A percentile compares a stretch with the other conserved stretches of the same genome.
phyloP scores from a whole-genome alignment of 2,888 invertebrate species.

The Ligdia adustata region DNA sequence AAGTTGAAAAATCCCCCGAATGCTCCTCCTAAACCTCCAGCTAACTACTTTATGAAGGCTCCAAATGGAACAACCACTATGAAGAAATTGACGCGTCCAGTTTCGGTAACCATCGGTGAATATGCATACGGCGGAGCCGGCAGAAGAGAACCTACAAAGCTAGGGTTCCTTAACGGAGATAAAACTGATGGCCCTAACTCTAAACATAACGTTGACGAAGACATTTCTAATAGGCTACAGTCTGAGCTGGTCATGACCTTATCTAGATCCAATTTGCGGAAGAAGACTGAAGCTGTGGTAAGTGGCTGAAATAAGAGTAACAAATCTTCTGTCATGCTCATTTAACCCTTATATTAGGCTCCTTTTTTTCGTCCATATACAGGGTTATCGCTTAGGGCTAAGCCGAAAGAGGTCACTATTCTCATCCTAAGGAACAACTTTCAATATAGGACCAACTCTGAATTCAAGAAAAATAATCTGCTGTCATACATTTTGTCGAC shows the following conservation, averaged over 20 bases:
- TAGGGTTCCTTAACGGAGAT: slow-evolving; percentile 86
- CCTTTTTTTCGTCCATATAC: too few species aligned
- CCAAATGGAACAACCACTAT: slow-evolving; percentile 82
- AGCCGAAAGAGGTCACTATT: too few species aligned
- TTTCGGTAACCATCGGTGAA: slow-evolving; percentile 89
- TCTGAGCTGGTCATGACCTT: slow-evolving; percentile 90
- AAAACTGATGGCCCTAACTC: slow-evolving; percentile 62
- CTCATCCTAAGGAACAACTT: too few species aligned
- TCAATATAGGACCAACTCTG: too few species aligned
- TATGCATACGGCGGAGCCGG: slow-evolving; percentile 84
- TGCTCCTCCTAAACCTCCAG: slow-evolving; percentile 86
- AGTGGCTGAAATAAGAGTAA: slow-evolving; percentile 51
- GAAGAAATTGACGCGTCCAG: slow-evolving; percentile 84
- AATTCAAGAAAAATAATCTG: too few species aligned
- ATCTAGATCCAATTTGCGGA: slow-evolving; percentile 90
- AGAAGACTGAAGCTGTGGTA: slow-evolving; percentile 87
- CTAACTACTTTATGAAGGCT: slow-evolving; percentile 86
- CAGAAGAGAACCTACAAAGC: slow-evolving; percentile 86
- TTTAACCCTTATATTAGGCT: too few species aligned
- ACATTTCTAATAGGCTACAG: slow-evolving; percentile 87
- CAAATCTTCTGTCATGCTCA: too few species aligned
- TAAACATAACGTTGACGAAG: slow-evolving; percentile 55
- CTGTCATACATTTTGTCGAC: too few species aligned
- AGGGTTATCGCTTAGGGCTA: too few species aligned
- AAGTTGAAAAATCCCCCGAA: slow-evolving; percentile 86